Percentiles rank a stretch among this genome's conserved stretches.
phyloP scores from a whole-genome alignment of 1,140 invertebrate species.

The Leptopilina boulardi region DNA sequence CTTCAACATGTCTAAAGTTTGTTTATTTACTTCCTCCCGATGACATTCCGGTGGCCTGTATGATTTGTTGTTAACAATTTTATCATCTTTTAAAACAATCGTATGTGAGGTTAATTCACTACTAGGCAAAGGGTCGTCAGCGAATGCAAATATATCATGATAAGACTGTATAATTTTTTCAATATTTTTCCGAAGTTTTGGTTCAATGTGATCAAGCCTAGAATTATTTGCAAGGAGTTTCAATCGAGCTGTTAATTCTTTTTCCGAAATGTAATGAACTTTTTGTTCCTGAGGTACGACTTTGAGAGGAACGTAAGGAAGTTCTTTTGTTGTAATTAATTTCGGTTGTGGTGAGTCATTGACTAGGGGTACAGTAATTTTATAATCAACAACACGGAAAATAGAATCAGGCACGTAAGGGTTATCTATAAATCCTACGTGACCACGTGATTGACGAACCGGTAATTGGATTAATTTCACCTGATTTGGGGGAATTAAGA shows the following conservation, averaged over 20 bases:
- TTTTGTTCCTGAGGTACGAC: background rate
- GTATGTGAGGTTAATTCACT: background rate
- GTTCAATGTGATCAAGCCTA: background rate
- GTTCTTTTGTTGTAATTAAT: background rate
- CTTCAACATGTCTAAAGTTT: background rate
- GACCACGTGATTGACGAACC: background rate
- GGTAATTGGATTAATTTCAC: background rate
- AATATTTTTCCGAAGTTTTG: background rate
- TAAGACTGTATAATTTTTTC: background rate
- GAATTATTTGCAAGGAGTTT: background rate
- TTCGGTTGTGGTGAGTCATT: background rate
- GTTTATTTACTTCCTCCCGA: background rate
- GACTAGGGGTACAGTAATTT: background rate
- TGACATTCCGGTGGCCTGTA: background rate
- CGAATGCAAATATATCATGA: background rate
- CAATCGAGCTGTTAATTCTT: background rate
- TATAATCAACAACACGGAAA: background rate
- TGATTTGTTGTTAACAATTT: background rate
- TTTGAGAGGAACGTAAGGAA: background rate
- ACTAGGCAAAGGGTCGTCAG: background rate
- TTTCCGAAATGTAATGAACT: background rate
- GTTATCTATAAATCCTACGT: background rate
- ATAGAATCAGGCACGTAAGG: background rate
- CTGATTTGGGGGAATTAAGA: background rate
- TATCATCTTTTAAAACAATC: background rate